Conservation (phyloP, 1,140 invertebrate genomes). For the Drosophila setifemur region DNA sequence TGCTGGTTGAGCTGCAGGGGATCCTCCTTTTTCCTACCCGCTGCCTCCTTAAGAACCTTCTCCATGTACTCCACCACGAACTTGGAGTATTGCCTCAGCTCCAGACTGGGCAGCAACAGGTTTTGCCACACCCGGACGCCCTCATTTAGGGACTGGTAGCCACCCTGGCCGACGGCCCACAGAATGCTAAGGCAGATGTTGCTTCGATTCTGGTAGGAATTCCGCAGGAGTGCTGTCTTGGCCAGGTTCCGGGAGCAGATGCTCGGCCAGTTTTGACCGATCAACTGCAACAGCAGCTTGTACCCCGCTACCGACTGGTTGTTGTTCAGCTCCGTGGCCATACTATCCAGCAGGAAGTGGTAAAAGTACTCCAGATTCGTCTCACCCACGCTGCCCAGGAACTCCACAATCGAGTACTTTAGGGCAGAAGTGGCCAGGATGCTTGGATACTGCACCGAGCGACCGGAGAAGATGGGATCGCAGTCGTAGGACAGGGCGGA, state of each 20-base stretch:
- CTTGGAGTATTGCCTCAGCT: conserved; percentile 88
- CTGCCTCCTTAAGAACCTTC: conserved; percentile 83
- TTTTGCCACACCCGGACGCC: conserved; percentile 93
- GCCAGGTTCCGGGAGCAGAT: conserved; percentile 85
- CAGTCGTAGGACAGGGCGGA: conserved; percentile 54
- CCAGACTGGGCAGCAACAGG: conserved; percentile 89
- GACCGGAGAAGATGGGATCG: conserved; percentile 73
- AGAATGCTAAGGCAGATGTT: conserved; percentile 89
- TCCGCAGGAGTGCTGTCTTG: conserved; percentile 86
- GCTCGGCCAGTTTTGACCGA: conserved; percentile 86
- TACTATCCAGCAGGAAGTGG: conserved; percentile 84
- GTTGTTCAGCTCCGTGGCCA: conserved; percentile 83
- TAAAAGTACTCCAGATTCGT: conserved; percentile 85
- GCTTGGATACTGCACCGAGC: conserved; percentile 68
- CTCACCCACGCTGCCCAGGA: conserved; percentile 83
- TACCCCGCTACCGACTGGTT: conserved; percentile 85
- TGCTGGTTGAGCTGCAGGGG: conserved; percentile 60
- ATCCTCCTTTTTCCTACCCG: conserved; percentile 44
- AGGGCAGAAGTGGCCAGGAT: conserved; percentile 52
- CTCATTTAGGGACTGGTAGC: conserved; percentile 86
- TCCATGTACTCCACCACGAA: conserved; percentile 88
- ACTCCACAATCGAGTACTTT: conserved; percentile 52
- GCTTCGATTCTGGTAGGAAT: conserved; percentile 91
- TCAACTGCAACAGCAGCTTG: conserved; percentile 87
- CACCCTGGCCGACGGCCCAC: conserved; percentile 91